Conservation (phyloP, 2,113 vertebrate genomes). For the Colaptes auratus region DNA sequence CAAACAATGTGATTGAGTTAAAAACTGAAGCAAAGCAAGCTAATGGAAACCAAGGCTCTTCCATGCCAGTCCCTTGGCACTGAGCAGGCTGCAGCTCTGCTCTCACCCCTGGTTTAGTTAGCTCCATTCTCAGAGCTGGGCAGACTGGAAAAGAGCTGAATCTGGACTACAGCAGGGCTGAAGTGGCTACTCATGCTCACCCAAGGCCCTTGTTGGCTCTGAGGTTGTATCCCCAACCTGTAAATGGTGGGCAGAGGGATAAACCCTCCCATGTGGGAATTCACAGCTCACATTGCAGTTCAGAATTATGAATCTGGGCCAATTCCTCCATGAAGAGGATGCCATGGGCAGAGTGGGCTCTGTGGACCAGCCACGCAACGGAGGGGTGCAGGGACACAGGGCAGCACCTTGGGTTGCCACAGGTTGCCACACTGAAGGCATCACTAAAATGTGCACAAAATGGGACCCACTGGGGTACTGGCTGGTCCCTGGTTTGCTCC, state of each 20-base stretch:
- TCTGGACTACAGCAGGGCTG: background rate
- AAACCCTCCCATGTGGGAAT: background rate
- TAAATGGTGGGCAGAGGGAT: background rate
- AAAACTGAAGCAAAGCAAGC: background rate
- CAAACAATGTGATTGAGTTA: background rate
- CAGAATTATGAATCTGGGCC: background rate
- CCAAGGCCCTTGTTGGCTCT: background rate
- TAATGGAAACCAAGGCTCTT: background rate
- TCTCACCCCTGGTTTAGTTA: background rate
- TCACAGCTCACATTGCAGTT: background rate
- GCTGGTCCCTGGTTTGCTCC: background rate
- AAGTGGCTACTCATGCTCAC: background rate
- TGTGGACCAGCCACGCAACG: background rate
- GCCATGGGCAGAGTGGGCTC: accelerated
- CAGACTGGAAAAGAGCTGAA: background rate
- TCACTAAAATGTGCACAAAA: background rate
- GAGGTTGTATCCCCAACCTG: background rate
- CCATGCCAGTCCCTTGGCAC: background rate
- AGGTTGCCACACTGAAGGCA: background rate
- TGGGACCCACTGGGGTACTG: background rate
- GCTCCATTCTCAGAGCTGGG: background rate
- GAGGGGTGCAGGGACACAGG: accelerated
- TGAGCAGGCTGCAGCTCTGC: background rate
- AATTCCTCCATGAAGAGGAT: background rate
- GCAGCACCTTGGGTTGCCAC: background rate